Percentiles rank a stretch among this genome's conserved stretches.
Evolutionary conservation across 2,113 vertebrate species (phyloP).

Genomic region (Aviceda subcristata): DNA sequence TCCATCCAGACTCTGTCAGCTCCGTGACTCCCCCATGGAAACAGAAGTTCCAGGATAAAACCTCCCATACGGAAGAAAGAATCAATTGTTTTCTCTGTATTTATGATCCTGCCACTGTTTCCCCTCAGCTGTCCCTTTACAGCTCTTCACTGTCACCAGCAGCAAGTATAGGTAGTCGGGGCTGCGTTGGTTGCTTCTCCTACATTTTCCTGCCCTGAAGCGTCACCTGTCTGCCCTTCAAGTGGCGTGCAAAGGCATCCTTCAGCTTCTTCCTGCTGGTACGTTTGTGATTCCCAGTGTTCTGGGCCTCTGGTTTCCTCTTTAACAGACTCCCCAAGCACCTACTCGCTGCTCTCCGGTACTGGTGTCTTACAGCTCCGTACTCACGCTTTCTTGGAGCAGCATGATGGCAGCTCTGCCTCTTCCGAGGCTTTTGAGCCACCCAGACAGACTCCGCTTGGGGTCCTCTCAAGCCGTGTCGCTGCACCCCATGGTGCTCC

Average conservation of each 20-base stretch:
- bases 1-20: neutral
- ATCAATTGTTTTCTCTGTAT: neutral
- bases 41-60: neutral
- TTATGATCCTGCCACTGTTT: neutral
- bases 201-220: neutral
- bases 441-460: neutral
- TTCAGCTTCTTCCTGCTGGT: neutral
- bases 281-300: neutral
- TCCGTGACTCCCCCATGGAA: neutral
- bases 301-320: neutral
- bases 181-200: neutral
- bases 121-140: neutral
- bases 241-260: neutral
- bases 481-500: neutral
- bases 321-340: neutral
- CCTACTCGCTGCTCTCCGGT: fast-evolving
- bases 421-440: neutral
- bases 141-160: neutral
- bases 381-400: fast-evolving
- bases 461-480: neutral
- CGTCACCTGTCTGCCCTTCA: fast-evolving
- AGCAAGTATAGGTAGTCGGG: neutral
- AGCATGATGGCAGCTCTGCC: neutral
- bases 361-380: neutral
- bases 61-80: neutral